Evolutionary conservation across 2,888 invertebrate species (phyloP).

Genomic region (Ctenicera cuprea): DNA sequence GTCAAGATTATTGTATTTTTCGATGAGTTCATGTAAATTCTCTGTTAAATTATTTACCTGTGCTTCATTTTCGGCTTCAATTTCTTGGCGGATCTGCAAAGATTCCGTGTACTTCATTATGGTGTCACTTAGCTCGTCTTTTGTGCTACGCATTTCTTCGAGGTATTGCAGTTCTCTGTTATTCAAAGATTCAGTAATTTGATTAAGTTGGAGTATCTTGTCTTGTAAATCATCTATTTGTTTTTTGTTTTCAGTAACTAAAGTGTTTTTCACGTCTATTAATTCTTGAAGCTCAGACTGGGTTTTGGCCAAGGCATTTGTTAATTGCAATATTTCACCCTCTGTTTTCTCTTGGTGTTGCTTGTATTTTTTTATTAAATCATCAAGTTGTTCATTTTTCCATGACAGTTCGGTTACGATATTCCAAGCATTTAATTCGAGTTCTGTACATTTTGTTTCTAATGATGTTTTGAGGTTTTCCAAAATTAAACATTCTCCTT

Average conservation of each 20-base stretch:
- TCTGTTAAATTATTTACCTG: slow-evolving; percentile 57
- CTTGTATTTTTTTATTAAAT: slow-evolving; percentile 35
- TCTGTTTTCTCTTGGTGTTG: slow-evolving; percentile 41
- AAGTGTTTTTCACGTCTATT: slow-evolving; percentile 37
- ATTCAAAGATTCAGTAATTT: slow-evolving; percentile 47
- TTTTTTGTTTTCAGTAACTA: slow-evolving; percentile 38
- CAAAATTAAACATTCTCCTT: slow-evolving; percentile 50
- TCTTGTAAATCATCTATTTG: slow-evolving; percentile 47
- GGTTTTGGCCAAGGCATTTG: slow-evolving; percentile 46
- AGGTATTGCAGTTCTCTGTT: slow-evolving; percentile 48
- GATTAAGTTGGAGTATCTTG: slow-evolving; percentile 50
- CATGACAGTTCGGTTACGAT: not conserved
- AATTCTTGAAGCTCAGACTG: slow-evolving; percentile 51
- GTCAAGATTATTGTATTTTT: slow-evolving; percentile 55
- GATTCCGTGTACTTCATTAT: slow-evolving; percentile 54
- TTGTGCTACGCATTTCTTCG: slow-evolving; percentile 49
- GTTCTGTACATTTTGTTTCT: slow-evolving; percentile 29
- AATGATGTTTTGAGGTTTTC: slow-evolving; percentile 46
- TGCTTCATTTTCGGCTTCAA: slow-evolving; percentile 51
- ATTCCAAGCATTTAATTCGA: slow-evolving; percentile 26
- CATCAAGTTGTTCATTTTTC: slow-evolving; percentile 53
- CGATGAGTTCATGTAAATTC: slow-evolving; percentile 55
- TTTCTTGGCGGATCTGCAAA: slow-evolving; percentile 54
- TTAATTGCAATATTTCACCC: slow-evolving; percentile 42
- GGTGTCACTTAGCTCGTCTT: slow-evolving; percentile 54